Conservation (phyloP, 2,888 invertebrate genomes). For the Atethmia centrago region DNA sequence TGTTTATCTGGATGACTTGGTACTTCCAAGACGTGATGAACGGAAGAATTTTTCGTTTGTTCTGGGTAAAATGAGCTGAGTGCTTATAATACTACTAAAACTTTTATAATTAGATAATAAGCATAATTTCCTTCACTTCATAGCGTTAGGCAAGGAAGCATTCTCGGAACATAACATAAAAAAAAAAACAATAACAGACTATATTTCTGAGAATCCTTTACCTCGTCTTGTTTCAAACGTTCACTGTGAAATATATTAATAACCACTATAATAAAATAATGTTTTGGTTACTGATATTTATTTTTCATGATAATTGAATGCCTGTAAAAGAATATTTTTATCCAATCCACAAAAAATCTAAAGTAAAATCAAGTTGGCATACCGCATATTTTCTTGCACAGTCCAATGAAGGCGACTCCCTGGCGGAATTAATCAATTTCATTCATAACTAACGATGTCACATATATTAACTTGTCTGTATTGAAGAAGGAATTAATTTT, state of each 20-base stretch:
- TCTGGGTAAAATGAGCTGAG: conserved; percentile 2
- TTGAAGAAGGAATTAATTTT: conserved; percentile 48
- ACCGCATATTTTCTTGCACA: conserved; percentile 28
- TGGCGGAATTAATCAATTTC: conserved; percentile 79
- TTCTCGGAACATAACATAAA: neutral
- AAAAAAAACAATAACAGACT: neutral
- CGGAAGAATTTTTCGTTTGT: conserved; percentile 21
- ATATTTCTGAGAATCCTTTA: neutral
- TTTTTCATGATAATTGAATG: neutral
- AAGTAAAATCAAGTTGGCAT: conserved; percentile 30
- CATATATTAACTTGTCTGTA: conserved; percentile 69
- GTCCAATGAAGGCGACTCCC: conserved; percentile 40
- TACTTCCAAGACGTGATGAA: conserved; percentile 45
- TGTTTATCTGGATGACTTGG: conserved; percentile 54
- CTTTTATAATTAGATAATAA: neutral
- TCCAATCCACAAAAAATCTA: neutral
- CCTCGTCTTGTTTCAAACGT: neutral
- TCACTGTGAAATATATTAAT: neutral
- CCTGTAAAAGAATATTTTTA: neutral
- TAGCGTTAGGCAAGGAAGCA: neutral
- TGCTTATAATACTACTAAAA: neutral
- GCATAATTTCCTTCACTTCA: neutral
- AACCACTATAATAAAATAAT: neutral
- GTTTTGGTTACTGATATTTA: neutral
- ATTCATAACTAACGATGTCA: conserved; percentile 74